A percentile compares a stretch with the other conserved stretches of the same genome.
phyloP scores from a whole-genome alignment of 2,888 invertebrate species.

The Habroteleia sp. region DNA sequence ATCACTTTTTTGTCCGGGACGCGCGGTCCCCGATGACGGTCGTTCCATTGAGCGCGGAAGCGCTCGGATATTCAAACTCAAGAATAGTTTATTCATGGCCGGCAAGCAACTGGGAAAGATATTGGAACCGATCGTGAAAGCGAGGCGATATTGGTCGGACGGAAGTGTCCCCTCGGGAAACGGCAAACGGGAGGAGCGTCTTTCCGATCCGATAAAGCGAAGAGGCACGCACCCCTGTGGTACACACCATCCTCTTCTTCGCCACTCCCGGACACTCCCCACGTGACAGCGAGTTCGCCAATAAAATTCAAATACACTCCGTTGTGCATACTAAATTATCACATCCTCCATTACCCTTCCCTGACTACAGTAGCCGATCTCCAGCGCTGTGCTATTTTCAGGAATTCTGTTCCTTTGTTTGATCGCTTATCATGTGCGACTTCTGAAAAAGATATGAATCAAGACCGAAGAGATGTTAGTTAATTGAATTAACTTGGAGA shows the following conservation, averaged over 20 bases:
- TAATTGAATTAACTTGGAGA: no score
- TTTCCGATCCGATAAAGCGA: conserved; percentile 78
- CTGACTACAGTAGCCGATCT: conserved; percentile 51
- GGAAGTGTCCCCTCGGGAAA: conserved; percentile 81
- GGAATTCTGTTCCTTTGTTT: conserved; percentile 41
- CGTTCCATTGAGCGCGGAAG: conserved; percentile 73
- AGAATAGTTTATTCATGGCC: conserved; percentile 81
- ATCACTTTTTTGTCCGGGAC: conserved; percentile 55
- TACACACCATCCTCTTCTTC: conserved; percentile 66
- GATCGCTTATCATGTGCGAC: conserved; percentile 5
- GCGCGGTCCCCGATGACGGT: conserved; percentile 71
- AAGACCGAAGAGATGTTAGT: no score
- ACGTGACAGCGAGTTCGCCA: conserved; percentile 76
- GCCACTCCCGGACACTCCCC: conserved; percentile 70
- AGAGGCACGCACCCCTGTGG: conserved; percentile 73
- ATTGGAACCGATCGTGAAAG: conserved; percentile 78
- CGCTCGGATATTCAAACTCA: conserved; percentile 81
- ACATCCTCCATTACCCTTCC: conserved; percentile 79
- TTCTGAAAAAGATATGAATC: conserved; percentile 5
- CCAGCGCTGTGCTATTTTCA: conserved; percentile 12
- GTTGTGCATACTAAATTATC: conserved; percentile 81
- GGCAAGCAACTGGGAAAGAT: conserved; percentile 79
- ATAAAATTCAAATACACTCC: conserved; percentile 81
- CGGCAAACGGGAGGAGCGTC: conserved; percentile 76
- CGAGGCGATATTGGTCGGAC: conserved; percentile 79